A percentile compares a stretch with the other conserved stretches of the same genome.
phyloP scores from a whole-genome alignment of 2,888 invertebrate species.

The Petrophora chlorosata region DNA sequence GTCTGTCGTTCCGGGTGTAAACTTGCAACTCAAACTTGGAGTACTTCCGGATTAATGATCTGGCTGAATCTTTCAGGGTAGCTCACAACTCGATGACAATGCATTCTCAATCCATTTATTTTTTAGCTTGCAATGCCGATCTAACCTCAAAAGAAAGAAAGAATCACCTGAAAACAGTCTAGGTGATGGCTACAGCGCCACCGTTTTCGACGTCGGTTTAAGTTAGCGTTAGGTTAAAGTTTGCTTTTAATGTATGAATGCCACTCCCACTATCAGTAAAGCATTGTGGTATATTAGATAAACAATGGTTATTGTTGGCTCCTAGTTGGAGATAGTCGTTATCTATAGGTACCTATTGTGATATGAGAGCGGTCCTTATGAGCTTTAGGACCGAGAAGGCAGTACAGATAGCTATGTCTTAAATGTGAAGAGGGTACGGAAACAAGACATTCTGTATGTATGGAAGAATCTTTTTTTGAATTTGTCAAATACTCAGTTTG shows the following conservation, averaged over 20 bases:
- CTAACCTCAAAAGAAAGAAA: not conserved
- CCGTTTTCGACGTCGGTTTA: constrained; percentile 3
- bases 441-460: too few relatives aligned
- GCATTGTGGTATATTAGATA: constrained; percentile 33
- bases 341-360: constrained; percentile 37
- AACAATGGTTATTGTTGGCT: constrained; percentile 53
- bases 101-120: too few relatives aligned
- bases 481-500: too few relatives aligned
- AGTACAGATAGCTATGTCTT: too few relatives aligned
- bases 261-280: constrained; percentile 40
- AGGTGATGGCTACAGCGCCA: not conserved
- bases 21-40: too few relatives aligned
- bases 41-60: too few relatives aligned
- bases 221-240: constrained; percentile 27
- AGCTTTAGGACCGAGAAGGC: too few relatives aligned
- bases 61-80: too few relatives aligned
- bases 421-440: too few relatives aligned
- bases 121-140: not conserved
- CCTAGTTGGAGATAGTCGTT: constrained; percentile 47
- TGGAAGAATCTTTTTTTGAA: too few relatives aligned
- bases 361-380: not conserved
- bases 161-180: not conserved
- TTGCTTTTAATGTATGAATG: constrained; percentile 49
- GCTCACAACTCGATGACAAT: too few relatives aligned
- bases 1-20: too few relatives aligned